Evolutionary conservation across 2,888 invertebrate species (phyloP).

Genomic region (Hoplodrina blanda): DNA sequence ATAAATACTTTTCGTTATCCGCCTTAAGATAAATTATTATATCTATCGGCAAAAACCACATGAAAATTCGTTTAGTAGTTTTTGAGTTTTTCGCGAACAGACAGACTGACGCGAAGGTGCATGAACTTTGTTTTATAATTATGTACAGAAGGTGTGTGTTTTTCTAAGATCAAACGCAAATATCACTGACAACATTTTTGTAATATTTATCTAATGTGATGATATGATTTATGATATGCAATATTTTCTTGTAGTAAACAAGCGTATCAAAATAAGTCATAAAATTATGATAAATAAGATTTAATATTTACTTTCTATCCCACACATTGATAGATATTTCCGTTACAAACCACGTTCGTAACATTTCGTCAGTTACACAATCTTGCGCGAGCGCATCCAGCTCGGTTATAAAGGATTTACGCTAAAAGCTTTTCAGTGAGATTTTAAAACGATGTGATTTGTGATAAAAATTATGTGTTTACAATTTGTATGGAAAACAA

Average conservation of each 20-base stretch:
- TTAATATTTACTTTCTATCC: constrained; percentile 24
- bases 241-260: background rate
- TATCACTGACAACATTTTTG: background rate
- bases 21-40: too few species aligned
- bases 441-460: constrained; percentile 20
- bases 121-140: too few species aligned
- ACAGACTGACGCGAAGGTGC: too few species aligned
- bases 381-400: constrained; percentile 13
- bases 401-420: constrained; percentile 18
- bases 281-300: constrained; percentile 7
- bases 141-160: too few species aligned
- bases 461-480: background rate
- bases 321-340: constrained; percentile 30
- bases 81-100: too few species aligned
- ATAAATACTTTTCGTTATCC: too few species aligned
- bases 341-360: background rate
- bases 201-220: background rate
- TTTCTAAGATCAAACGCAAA: too few species aligned
- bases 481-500: background rate
- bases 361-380: constrained; percentile 8
- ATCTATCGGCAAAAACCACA: too few species aligned
- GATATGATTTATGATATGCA: background rate
- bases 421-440: constrained; percentile 17
- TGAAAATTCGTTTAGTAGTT: too few species aligned
- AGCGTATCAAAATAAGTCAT: constrained; percentile 5